Base-by-base conservation (phyloP, 1,140 invertebrate species). In the Hycleus cichorii region DNA sequence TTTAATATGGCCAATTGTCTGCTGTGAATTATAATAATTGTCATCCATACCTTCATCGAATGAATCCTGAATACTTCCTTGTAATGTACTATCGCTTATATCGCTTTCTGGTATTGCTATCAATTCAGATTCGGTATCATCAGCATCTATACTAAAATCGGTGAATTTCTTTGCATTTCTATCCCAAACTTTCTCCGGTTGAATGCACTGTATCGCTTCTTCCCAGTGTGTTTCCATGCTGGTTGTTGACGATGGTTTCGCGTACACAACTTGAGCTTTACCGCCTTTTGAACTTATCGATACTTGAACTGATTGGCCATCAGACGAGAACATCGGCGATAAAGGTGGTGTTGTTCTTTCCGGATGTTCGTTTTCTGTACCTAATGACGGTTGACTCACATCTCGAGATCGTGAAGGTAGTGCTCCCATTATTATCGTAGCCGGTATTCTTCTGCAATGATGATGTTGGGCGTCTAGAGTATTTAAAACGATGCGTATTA, bases 401-500 rank as follows among this genome's bases (percentile, higher is more conserved):
- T 90, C 88, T 78, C 89, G 81, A 0, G 88, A 87, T 66, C 87
- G 78, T 4, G 81, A 81, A 0, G 83, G 77, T 25, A 81, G 76
- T 38, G 78, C 83, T 27, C 81, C 82, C 77, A 88, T 85, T 25
- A 88, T 80, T 39, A 90, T 80, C 57, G 86, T 86, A 8, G 88
- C 85, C 39, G 89, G 87, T 52, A 91, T 86, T 58, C 88, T 80
- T 63, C 85, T 83, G 71, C 91, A 94, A 45, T 86, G 83, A 80
- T 93, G 93, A 72, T 92, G 88, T 69, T 97, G 93, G 12, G 88
- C 84, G 67, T 96, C 89, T 46, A 98, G 72, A 0, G 94, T 97
- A 72, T 95, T 95, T 47, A 98, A 80, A n/a, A 97, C 88, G 64
- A 97, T 92, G 66, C 87, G 83, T 42, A 98, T 86, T 45, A 97